Conservation (phyloP, 2,888 invertebrate genomes). For the Drosophila trichaetosa region DNA sequence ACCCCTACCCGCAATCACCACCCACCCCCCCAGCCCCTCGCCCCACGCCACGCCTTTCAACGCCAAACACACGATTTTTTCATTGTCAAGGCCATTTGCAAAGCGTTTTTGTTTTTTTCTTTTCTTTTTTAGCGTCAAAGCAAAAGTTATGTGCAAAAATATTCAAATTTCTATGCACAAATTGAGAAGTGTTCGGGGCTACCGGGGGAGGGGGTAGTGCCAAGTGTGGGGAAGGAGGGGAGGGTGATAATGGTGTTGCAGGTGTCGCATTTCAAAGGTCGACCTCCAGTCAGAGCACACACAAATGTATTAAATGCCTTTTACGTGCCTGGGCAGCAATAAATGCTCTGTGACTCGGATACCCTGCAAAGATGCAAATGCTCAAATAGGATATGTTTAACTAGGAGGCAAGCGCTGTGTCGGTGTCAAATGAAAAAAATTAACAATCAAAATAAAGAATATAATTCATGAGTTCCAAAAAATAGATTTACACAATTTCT, state of each 20-base stretch:
- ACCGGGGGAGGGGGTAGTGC: not conserved
- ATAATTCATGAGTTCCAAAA: not conserved
- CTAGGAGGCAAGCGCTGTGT: too few species aligned
- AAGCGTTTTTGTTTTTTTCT: slow-evolving; percentile 17
- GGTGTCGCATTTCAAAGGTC: slow-evolving; percentile 59
- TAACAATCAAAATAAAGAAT: not conserved
- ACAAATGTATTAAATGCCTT: slow-evolving; percentile 43
- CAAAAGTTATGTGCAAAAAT: slow-evolving; percentile 35
- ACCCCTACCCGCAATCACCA: not conserved
- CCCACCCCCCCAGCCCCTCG: slow-evolving; percentile 1
- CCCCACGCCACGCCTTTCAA: not conserved
- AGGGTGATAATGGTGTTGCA: slow-evolving; percentile 15
- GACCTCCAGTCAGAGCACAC: not conserved
- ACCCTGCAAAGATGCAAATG: slow-evolving; percentile 1
- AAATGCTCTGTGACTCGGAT: slow-evolving; percentile 1
- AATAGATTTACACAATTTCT: not conserved
- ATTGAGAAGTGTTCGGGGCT: not conserved
- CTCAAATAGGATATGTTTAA: not conserved
- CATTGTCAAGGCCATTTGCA: slow-evolving; percentile 72
- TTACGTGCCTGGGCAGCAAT: slow-evolving; percentile 33
- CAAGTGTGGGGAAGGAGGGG: not conserved
- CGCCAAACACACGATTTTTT: slow-evolving; percentile 27
- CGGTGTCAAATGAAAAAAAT: not conserved
- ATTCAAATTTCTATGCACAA: slow-evolving; percentile 43
- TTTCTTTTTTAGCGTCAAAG: not conserved